Evolutionary conservation across 2,888 invertebrate species (phyloP).

Genomic region (Sussaba pulchella): DNA sequence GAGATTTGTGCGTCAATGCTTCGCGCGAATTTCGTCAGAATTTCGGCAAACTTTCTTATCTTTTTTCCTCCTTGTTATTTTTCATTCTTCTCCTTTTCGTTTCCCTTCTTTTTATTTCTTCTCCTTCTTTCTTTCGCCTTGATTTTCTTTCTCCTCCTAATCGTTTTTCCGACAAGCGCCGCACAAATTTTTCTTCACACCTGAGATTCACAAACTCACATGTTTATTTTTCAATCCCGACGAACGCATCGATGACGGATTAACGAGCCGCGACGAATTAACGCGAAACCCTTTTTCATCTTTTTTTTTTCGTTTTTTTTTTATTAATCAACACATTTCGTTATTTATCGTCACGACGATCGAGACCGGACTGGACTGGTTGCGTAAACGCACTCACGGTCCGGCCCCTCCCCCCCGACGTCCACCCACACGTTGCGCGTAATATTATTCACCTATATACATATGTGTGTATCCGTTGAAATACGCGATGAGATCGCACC

Average conservation of each 20-base stretch:
- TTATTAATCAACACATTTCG: no score
- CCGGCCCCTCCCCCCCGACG: not conserved
- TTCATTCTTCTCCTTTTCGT: no score
- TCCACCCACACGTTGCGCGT: not conserved
- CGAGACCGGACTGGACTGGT: not conserved
- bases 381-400: constrained; percentile 16
- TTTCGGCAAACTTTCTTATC: not conserved
- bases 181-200: not conserved
- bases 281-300: not conserved
- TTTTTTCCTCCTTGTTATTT: no score
- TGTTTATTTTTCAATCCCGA: constrained; percentile 21
- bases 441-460: constrained; percentile 15
- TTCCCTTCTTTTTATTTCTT: not conserved
- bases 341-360: constrained; percentile 41
- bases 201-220: constrained; percentile 24
- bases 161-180: no score
- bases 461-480: no score
- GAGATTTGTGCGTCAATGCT: not conserved
- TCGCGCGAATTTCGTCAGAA: not conserved
- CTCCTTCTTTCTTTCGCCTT: not conserved
- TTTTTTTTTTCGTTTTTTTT: no score
- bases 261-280: constrained; percentile 22
- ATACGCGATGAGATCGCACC: no score
- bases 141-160: not conserved
- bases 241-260: not conserved